phyloP scores from a whole-genome alignment of 2,888 invertebrate species.

The Teleiodes luculella region DNA sequence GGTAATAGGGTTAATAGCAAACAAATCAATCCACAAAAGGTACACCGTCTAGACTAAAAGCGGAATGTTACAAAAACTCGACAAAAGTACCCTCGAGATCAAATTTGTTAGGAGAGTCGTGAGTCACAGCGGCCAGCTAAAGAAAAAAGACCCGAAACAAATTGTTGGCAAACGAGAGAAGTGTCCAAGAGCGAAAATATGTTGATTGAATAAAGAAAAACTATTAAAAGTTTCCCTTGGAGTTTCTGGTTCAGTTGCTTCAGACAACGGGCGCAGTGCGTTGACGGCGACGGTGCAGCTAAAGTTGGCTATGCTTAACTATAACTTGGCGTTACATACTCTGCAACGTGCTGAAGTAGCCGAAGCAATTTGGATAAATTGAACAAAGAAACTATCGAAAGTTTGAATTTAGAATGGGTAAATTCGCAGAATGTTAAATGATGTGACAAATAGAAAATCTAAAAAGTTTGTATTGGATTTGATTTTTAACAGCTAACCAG shows the following conservation, averaged over 20 bases:
- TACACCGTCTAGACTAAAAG: constrained; percentile 58
- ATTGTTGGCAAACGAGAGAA: constrained; percentile 73
- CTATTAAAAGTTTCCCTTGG: constrained; percentile 71
- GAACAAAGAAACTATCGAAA: neutral
- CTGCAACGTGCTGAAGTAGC: constrained; percentile 2
- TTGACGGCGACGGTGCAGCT: constrained; percentile 33
- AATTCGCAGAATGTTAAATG: neutral
- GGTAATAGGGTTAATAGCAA: neutral
- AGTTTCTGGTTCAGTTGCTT: constrained; percentile 60
- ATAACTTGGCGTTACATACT: neutral
- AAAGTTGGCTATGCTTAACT: constrained; percentile 22
- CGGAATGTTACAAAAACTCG: constrained; percentile 46
- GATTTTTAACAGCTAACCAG: too few species aligned
- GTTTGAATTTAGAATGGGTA: neutral
- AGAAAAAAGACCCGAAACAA: constrained; percentile 71
- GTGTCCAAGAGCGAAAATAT: constrained; percentile 75
- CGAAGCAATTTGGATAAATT: neutral
- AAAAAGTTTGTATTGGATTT: neutral
- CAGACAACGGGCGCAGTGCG: constrained; percentile 55
- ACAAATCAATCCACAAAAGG: constrained; percentile 26
- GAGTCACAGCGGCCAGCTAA: constrained; percentile 49
- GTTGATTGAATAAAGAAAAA: constrained; percentile 78
- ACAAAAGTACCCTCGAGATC: constrained; percentile 55
- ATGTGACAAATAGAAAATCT: neutral
- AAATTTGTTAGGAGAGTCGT: constrained; percentile 59